phyloP scores from a whole-genome alignment of 2,113 vertebrate species.

The Paedocypris sp. region DNA sequence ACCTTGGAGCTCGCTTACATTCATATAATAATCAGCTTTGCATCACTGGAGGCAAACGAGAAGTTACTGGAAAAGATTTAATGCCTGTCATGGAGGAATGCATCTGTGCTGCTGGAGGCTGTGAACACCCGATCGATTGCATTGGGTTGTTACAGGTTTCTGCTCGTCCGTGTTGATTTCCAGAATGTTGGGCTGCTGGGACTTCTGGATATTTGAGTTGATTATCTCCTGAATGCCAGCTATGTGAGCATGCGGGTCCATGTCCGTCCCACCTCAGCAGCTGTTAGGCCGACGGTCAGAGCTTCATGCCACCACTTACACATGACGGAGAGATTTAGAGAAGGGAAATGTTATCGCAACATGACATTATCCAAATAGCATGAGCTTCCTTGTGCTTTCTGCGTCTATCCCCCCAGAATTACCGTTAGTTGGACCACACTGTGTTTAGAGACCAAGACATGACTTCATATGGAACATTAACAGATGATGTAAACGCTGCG shows the following conservation, averaged over 20 bases:
- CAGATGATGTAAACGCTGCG: neutral
- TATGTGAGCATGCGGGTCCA: constrained; percentile 30
- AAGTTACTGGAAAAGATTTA: neutral
- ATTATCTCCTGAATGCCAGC: constrained; percentile 42
- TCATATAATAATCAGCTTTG: no score
- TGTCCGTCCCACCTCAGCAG: constrained; percentile 26
- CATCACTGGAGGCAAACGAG: no score
- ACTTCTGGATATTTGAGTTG: constrained; percentile 28
- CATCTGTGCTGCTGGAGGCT: neutral
- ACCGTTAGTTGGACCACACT: no score
- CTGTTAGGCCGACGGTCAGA: constrained; percentile 7
- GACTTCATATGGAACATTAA: constrained; percentile 8
- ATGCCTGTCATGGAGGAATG: neutral
- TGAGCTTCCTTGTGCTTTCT: neutral
- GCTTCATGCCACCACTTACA: neutral
- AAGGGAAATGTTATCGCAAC: constrained; percentile 11
- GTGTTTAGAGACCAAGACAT: no score
- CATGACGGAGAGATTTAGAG: constrained; percentile 2
- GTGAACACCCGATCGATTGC: neutral
- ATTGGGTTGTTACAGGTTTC: neutral
- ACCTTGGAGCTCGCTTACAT: no score
- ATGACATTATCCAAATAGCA: neutral
- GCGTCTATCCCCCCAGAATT: no score
- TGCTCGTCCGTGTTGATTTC: neutral
- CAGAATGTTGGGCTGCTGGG: neutral